These are phyloP conservation scores for Artibeus jamaicensis DNA, from an alignment of 2,797 vertebrate species.

Conservation along the genomic window DNA sequence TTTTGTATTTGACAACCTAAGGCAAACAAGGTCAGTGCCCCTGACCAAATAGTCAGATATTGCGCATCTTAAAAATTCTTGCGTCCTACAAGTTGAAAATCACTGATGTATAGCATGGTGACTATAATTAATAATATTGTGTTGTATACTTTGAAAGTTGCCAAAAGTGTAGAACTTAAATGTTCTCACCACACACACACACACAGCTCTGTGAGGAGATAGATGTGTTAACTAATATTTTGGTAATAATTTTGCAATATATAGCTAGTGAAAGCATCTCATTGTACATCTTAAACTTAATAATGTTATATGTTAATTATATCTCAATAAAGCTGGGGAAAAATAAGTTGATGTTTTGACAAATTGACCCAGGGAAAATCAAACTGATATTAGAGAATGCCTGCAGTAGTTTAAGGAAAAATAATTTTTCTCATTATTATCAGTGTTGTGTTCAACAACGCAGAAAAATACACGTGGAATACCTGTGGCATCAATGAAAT, in stretches of 20 bases:
- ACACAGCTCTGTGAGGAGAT: background rate
- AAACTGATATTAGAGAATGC: background rate
- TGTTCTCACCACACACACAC: background rate
- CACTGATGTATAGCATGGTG: background rate
- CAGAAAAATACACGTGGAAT: background rate
- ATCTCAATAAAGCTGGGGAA: background rate
- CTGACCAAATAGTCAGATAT: background rate
- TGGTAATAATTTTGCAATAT: background rate
- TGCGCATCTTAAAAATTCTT: background rate
- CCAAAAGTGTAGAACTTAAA: background rate
- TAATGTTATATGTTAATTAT: background rate
- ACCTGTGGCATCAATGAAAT: background rate
- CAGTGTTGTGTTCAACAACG: background rate
- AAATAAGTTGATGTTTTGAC: slow-evolving; percentile 46
- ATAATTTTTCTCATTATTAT: background rate
- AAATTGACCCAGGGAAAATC: slow-evolving; percentile 17
- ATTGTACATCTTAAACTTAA: background rate
- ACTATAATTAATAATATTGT: background rate
- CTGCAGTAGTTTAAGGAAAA: background rate
- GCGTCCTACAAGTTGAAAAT: background rate
- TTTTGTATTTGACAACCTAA: background rate
- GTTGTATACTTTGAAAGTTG: background rate
- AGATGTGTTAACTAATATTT: background rate
- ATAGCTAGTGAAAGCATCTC: background rate
- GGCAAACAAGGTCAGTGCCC: background rate